These are phyloP conservation scores for Batillaria attramentaria DNA, from an alignment of 1,140 invertebrate genomes.

Conservation along the genomic window DNA sequence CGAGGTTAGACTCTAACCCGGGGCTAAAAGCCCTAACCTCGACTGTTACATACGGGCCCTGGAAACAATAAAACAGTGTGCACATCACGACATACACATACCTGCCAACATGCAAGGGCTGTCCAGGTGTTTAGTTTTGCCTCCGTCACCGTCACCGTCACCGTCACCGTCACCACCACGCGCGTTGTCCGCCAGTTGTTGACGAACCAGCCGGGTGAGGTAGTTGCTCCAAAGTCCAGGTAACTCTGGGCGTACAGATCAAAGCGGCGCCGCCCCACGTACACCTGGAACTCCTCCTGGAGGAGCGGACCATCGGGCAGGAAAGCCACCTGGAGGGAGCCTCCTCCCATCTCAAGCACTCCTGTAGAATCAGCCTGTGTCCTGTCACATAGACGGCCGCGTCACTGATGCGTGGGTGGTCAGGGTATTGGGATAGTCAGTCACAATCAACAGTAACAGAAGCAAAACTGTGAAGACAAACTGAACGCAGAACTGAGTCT, in stretches of 20 bases:
- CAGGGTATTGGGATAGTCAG: background rate
- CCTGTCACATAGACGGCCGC: conserved; percentile 36
- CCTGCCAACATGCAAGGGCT: conserved; percentile 66
- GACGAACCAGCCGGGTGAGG: conserved; percentile 51
- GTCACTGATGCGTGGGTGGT: background rate
- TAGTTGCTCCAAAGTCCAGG: conserved; percentile 72
- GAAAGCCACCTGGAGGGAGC: conserved; percentile 76
- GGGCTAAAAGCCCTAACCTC: no score
- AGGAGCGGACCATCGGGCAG: conserved; percentile 60
- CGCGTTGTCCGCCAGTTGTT: conserved; percentile 25
- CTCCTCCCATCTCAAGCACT: conserved; percentile 75
- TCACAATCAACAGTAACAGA: no score
- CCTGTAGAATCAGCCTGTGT: conserved; percentile 61
- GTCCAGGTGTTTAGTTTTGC: conserved; percentile 10
- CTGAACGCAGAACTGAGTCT: no score
- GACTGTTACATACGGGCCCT: no score
- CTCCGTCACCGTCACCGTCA: background rate
- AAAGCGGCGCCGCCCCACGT: conserved; percentile 68
- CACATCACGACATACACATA: no score
- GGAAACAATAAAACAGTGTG: no score
- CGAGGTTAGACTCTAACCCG: no score
- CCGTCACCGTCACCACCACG: background rate
- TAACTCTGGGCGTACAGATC: conserved; percentile 73
- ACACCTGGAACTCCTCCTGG: conserved; percentile 65
- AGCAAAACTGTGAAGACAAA: no score